Conservation (phyloP, 2,113 vertebrate species). For the Bos indicus region DNA sequence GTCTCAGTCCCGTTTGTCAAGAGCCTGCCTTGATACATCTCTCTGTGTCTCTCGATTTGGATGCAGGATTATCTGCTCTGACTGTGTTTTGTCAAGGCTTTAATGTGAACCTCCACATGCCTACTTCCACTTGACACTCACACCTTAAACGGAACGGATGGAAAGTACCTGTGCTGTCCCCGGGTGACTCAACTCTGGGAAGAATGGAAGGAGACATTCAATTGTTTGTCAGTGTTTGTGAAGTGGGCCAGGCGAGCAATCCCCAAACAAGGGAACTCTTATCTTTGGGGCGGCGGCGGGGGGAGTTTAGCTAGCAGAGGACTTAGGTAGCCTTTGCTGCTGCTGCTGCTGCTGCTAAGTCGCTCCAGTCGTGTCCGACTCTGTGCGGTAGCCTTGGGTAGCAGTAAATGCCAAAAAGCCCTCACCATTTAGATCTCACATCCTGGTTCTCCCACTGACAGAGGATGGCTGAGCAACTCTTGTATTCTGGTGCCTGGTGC, state of each 20-base stretch:
- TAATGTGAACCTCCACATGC: neutral
- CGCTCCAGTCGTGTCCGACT: too few relatives aligned
- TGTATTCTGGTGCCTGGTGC: neutral
- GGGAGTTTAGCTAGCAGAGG: neutral
- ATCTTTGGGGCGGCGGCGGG: neutral
- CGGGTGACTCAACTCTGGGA: neutral
- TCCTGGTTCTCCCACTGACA: neutral
- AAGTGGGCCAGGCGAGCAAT: neutral
- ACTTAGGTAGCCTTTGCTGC: neutral
- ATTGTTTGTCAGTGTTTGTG: neutral
- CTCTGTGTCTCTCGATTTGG: neutral
- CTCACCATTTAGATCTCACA: neutral
- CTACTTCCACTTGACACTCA: neutral
- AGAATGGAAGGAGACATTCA: accelerated
- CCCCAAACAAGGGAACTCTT: neutral
- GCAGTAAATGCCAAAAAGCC: too few relatives aligned
- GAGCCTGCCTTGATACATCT: neutral
- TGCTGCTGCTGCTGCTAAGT: too few relatives aligned
- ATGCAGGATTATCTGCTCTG: neutral
- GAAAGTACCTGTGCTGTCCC: neutral
- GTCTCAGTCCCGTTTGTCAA: neutral
- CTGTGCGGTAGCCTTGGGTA: too few relatives aligned
- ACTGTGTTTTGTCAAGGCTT: neutral
- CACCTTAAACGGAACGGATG: accelerated
- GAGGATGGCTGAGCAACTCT: neutral